Base-by-base conservation (phyloP, 2,113 vertebrate genomes). In the Hymenochirus boettgeri region DNA sequence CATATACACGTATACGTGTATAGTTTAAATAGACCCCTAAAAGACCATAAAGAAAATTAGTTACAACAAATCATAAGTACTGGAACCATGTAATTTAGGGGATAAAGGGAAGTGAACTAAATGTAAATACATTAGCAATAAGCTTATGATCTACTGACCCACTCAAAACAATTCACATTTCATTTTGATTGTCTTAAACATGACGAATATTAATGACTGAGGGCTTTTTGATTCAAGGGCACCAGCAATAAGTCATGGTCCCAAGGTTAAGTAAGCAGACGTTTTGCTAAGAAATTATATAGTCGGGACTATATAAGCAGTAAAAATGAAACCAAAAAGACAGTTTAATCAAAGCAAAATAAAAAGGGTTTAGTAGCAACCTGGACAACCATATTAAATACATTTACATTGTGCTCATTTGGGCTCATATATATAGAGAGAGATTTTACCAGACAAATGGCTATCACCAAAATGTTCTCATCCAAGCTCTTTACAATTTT, bases 41-140 rank as follows among this genome's bases (percentile, higher is more conserved):
- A 57, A 57, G 55, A 57, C 37, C 57, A 57, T 66, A 57, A 57
- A 66, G 55, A 66, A 45, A 66, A 48, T 35, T 50, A 66, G 53
- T 66, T 57, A 66, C 50, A 54, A 66, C 50, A n/a, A 58, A n/a
- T n/a, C 50, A 58, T 57, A 66, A 58, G 54, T 29, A 37, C 45
- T 50, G 42, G 11, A 66, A 57, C 54, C 55, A 37, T 29, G 31
- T 37, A 33, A 58, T 66, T 66, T 45, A 42, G 35, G 46, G 57
- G 39, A 57, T 24, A 21, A 57, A 37, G 33, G 53, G 13, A 13
- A 24, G 19, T n/a, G 54, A 66, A n/a, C 21, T 23, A 7, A 51
- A 50, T 50, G 55, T 66, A 65, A 65, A 65, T 57, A 65, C 62
- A 57, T 65, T 57, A 65, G 42, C 24, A 65, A 65, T 54, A 21